Evolutionary conservation across 1,140 invertebrate genomes (phyloP), one percentile per base, ranked within the genome.

Genomic region (Lepidurus couesii): DNA sequence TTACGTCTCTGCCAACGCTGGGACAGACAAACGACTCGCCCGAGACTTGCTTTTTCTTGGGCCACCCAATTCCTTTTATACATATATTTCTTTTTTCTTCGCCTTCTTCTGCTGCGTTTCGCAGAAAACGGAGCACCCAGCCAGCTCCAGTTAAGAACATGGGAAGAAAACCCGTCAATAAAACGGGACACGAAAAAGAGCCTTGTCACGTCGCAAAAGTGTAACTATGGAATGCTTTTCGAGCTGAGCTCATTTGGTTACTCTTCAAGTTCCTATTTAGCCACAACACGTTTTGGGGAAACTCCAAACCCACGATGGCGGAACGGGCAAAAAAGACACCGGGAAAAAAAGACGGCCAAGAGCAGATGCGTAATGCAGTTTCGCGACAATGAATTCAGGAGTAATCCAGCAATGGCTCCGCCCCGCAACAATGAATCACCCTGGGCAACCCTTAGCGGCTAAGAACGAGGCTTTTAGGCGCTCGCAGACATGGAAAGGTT

Each of bases 1-100:
- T 65, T 65, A 65, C 53, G 53, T 65, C 53, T 65, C 53, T 65
- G 53, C 53, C 53, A 65, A 65, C 53, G 53, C 53, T 21, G 53
- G 53, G 53, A 65, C 53, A 65, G 53, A 65, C 53, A 65, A 65
- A 65, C 53, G 53, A 21, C 53, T 65, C 53, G 53, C 53, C 53
- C 16, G 53, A 65, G 53, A 65, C 53, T 65, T 65, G 53, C 13
- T 65, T 65, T 65, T 65, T 65, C 53, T 65, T 21, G 16, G 53
- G 53, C 53, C 53, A 21, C 16, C 53, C 53, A 65, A 65, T 65
- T 65, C 53, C 53, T 65, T 65, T 65, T 65, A n/a, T 65, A n/a
- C n/a, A 13, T 21, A 13, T 21, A 21, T 21, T 5, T 21, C 6
- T 7, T 7, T 21, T 21, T 7, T 65, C n/a, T 21, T 6, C 53